These are phyloP conservation scores for Cantharis rustica DNA, from an alignment of 2,888 invertebrate species.

Conservation along the genomic window DNA sequence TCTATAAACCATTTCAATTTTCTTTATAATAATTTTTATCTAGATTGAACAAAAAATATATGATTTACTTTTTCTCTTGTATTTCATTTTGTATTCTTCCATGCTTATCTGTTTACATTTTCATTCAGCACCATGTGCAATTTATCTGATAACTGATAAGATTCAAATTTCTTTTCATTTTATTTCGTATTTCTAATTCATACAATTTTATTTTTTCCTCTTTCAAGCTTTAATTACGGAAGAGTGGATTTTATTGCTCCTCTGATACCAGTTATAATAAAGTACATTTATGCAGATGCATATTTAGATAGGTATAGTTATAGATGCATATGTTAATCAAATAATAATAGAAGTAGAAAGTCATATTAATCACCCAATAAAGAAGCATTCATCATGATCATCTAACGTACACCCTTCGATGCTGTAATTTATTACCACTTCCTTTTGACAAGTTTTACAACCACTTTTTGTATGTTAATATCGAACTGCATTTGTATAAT, in stretches of 20 bases:
- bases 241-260: not conserved
- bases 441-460: no score
- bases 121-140: not conserved
- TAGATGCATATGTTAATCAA: no score
- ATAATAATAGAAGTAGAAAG: no score
- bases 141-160: not conserved
- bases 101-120: not conserved
- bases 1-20: not conserved
- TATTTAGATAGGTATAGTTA: no score
- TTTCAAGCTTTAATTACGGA: not conserved
- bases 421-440: no score
- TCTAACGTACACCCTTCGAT: no score
- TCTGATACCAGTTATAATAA: no score
- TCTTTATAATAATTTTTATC: not conserved
- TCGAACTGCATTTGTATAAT: no score
- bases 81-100: not conserved
- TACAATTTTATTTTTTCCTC: not conserved
- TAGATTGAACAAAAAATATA: not conserved
- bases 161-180: not conserved
- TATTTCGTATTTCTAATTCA: not conserved
- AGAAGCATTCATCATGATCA: no score
- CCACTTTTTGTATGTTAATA: no score
- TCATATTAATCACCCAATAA: no score
- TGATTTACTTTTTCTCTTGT: not conserved
- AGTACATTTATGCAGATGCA: no score